phyloP scores from a whole-genome alignment of 2,113 vertebrate species.

The Heteronetta atricapilla region DNA sequence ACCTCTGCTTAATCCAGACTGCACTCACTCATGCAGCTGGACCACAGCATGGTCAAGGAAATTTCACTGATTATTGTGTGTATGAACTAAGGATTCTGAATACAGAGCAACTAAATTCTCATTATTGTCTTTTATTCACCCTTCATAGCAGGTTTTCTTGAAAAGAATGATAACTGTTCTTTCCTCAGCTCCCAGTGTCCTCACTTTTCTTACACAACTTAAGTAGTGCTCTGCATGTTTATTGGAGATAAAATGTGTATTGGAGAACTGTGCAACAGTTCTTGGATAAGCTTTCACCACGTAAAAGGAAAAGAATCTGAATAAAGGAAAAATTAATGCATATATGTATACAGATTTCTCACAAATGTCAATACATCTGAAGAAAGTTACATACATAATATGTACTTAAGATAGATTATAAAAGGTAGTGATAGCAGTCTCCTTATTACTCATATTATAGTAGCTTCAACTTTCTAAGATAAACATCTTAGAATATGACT shows the following conservation, averaged over 20 bases:
- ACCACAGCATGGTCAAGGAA: not conserved
- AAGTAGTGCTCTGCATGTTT: not conserved
- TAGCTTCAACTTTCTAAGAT: no score
- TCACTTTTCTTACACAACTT: not conserved
- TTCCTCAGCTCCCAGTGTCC: not conserved
- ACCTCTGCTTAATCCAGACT: not conserved
- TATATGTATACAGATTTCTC: not conserved
- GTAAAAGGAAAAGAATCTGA: not conserved
- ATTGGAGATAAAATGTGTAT: not conserved
- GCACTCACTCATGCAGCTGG: not conserved
- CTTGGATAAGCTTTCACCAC: not conserved
- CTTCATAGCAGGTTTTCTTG: not conserved
- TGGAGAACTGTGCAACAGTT: not conserved
- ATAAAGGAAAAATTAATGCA: not conserved
- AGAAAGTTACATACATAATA: not conserved
- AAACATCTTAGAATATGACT: no score
- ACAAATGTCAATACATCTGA: not conserved
- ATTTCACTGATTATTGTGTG: not conserved
- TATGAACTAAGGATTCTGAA: not conserved
- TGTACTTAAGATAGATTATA: not conserved
- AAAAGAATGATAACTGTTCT: not conserved
- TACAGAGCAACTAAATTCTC: not conserved
- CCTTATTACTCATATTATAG: no score
- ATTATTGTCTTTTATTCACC: not conserved
- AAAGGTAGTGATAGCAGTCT: not conserved